Percentiles rank a stretch among this genome's conserved stretches.
Conservation (phyloP, 2,888 invertebrate genomes). For the Siphonodentalium dalli region DNA sequence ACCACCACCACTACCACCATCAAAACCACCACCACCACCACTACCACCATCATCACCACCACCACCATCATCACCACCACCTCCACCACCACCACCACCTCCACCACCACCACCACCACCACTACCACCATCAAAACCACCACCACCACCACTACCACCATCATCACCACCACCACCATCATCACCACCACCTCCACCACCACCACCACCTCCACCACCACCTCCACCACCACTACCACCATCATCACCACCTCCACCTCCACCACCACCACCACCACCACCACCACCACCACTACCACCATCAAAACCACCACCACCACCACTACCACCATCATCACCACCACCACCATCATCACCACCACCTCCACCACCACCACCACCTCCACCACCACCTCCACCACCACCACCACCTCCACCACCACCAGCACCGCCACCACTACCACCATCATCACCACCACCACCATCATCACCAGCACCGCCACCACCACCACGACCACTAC, state of each 20-base stretch:
- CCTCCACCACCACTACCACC: constrained; percentile 3
- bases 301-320: no score
- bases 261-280: neutral
- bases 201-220: constrained; percentile 2
- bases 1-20: constrained; percentile 4
- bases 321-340: neutral
- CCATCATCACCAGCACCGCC: no score
- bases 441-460: neutral
- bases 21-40: no score
- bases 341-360: neutral
- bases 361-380: neutral
- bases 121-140: no score
- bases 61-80: neutral
- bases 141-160: neutral
- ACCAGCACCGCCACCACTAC: no score
- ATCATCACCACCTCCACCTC: no score
- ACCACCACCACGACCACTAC: no score
- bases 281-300: neutral
- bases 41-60: neutral
- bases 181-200: constrained; percentile 1
- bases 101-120: neutral
- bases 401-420: neutral
- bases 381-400: neutral
- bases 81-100: neutral
- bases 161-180: neutral